Percentiles rank a stretch among this genome's conserved stretches.
Evolutionary conservation across 1,140 invertebrate genomes (phyloP).

Genomic region (Paraescarpia echinospica): DNA sequence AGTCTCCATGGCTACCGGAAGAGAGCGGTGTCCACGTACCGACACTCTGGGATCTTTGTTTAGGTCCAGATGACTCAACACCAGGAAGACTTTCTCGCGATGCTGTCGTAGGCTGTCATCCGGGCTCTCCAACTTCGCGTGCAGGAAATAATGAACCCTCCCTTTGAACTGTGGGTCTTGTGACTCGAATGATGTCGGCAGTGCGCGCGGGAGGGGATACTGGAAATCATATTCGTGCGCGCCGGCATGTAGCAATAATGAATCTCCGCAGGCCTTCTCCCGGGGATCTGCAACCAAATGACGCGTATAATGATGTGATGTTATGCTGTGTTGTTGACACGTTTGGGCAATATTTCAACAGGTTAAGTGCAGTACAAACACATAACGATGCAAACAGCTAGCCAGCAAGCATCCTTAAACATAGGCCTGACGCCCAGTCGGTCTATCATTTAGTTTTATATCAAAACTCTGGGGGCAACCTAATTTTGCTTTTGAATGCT

Average conservation of each 20-base stretch:
- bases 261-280: not conserved
- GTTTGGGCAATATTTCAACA: not conserved
- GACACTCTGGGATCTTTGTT: constrained; percentile 76
- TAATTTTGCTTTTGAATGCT: too few species aligned
- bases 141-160: constrained; percentile 92
- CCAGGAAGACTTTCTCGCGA: constrained; percentile 94
- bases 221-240: constrained; percentile 27
- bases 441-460: too few species aligned
- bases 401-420: too few species aligned
- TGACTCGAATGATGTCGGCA: constrained; percentile 30
- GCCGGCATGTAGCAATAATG: constrained; percentile 18
- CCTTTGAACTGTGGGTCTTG: constrained; percentile 48
- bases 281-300: constrained; percentile 17
- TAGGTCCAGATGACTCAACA: constrained; percentile 93
- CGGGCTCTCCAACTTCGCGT: constrained; percentile 87
- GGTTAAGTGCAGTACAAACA: not conserved
- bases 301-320: not conserved
- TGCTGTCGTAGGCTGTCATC: constrained; percentile 84
- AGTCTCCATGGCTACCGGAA: not conserved
- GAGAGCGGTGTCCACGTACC: not conserved
- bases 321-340: not conserved
- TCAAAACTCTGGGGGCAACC: too few species aligned
- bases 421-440: too few species aligned
- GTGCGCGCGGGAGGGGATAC: constrained; percentile 18
- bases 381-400: not conserved